phyloP scores from a whole-genome alignment of 2,797 vertebrate genomes.

The Thaleichthys pacificus region DNA sequence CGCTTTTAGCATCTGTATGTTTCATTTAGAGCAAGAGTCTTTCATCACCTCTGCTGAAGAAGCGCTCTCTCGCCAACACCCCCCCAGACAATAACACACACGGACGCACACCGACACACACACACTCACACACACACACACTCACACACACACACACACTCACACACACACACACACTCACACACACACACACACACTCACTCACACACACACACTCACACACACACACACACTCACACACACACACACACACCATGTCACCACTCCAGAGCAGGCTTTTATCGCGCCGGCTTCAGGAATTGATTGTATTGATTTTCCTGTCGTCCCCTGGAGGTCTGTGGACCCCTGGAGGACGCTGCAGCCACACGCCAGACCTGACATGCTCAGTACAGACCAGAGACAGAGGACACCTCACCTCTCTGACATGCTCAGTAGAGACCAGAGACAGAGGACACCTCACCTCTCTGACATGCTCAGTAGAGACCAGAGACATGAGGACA shows the following conservation, averaged over 20 bases:
- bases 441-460: no score
- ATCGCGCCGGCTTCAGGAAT: conserved; percentile 57
- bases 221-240: conserved; percentile 22
- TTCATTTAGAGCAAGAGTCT: conserved; percentile 63
- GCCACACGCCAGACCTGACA: no score
- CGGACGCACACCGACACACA: conserved; percentile 1
- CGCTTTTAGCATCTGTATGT: conserved; percentile 42
- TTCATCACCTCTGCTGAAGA: conserved; percentile 54
- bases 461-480: no score
- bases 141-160: conserved; percentile 25
- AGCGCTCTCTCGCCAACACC: no score
- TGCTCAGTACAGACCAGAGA: no score
- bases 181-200: neutral
- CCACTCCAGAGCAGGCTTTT: conserved; percentile 61
- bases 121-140: neutral
- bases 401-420: no score
- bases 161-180: conserved; percentile 18
- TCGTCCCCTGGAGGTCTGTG: no score
- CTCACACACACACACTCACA: conserved; percentile 13
- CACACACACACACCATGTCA: conserved; percentile 37
- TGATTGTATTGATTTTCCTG: conserved; percentile 23
- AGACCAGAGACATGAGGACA: no score
- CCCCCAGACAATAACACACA: conserved; percentile 19
- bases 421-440: no score
- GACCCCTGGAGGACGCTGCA: no score